Evolutionary conservation across 92 coral and sea anemone genomes (phyloP), one percentile per base, ranked within the genome.

Genomic region (Epizoanthus rinbou): DNA sequence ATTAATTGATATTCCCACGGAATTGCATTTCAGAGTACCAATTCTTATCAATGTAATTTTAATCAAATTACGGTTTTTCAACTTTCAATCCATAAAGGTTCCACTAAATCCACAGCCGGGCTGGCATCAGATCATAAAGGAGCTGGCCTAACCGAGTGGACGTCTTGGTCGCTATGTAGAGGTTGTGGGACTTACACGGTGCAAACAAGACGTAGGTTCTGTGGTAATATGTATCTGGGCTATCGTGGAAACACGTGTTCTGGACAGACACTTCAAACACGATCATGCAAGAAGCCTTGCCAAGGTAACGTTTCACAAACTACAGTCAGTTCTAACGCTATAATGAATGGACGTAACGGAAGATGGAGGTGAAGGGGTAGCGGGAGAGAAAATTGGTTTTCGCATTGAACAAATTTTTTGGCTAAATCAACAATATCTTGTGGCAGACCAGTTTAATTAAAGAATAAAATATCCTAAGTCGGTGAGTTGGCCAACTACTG

Each of bases 121-220:
- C n/a, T 71, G 17, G n/a, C 3, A 45, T 45, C 58, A n/a, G 58
- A 41, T 23, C 31, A 7, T 45, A 43, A 78, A 18, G 54, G 57
- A 4, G 88, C 69, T 52, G 74, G 74, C 18, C 74, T 86, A 52
- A 86, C 88, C 39, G 85, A 79, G 13, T 86, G 88, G 88, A 68
- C 88, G n/a, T 28, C 79, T 1, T 86, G 88, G 88, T 78, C 88
- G 21, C 59, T 52, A 6, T 86, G 88, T 76, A 69, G 35, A 45
- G 80, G 73, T 8, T 86, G 88, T 70, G 85, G 85, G 23, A 68
- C 57, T 37, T 59, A 76, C 35, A 37, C 88, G 35, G 79, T 78
- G 11, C 85, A 69, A 37, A 78, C 88, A 1, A 62, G 85, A 35
- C 84, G 74, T 35, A 56, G 88, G 54, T 86, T 78, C 85, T 86